Base-by-base conservation (phyloP, 2,888 invertebrate species). In the Tinea semifulvella region DNA sequence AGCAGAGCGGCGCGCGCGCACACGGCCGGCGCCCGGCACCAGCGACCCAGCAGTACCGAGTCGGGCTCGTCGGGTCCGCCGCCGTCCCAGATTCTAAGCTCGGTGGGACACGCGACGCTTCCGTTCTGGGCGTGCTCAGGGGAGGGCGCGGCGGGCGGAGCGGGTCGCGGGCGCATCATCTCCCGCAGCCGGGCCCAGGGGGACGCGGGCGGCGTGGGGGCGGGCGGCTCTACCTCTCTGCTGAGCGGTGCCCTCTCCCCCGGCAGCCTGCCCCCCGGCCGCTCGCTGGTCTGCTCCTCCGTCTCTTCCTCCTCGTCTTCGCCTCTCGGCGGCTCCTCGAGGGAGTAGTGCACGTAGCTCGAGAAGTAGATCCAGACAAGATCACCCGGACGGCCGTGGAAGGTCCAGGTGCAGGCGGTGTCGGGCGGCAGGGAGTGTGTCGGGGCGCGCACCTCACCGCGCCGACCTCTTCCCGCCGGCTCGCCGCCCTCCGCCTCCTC, bases 311-410 rank as follows among this genome's bases (percentile, higher is more conserved):
- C 45, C 47, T 8, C 47, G 52, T 73, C 79, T 49, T 85, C 87
- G 48, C 76, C 76, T 3, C 71, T 65, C 2, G 67, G 63, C 44
- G 62, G 57, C 47, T 77, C 79, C 54, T 88, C 79, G 49, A 92
- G 75, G 50, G 91, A 90, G 60, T 91, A 86, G 56, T 92, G 90
- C 53, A 89, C 90, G 73, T 91, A 94, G 51, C 92, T 92, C 51
- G 91, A 87, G 65, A 94, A 94, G 69, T 91, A 93, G 53, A 94
- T 82, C 94, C 94, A 94, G 46, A 94, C 88, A 49, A 90, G 84
- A 65, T 93, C 93, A 43, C 88, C 85, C 5, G 88, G 85, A 51
- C 88, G 85, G 19, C 93, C 94, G 61, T 88, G 87, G 65, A 94
- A 92, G 52, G 87, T 88, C 85, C 93, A 94, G 19, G 89, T 90